Percentiles rank a stretch among this genome's conserved stretches.
Conservation (phyloP, 2,113 vertebrate species). For the Atractosteus spatula region DNA sequence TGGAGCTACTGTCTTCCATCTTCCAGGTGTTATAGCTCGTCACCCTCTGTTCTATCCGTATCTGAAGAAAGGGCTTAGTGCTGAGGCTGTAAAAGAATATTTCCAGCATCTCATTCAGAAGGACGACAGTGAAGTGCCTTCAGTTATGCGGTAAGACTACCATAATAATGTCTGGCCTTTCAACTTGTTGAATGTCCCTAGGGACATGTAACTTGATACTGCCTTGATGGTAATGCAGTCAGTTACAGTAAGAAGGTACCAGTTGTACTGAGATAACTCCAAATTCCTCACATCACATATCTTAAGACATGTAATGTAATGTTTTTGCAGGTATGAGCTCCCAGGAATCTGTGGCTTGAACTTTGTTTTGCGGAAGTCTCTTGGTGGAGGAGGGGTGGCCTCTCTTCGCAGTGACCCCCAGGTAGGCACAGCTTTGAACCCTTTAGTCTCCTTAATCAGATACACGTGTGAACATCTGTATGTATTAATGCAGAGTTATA, state of each 20-base stretch:
- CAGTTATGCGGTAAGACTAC: slow-evolving; percentile 68
- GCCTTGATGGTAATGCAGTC: too few species aligned
- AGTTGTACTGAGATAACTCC: too few species aligned
- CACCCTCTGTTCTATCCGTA: slow-evolving; percentile 80
- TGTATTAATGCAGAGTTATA: too few species aligned
- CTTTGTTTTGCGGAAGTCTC: slow-evolving; percentile 76
- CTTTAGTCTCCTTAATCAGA: too few species aligned
- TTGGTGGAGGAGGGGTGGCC: slow-evolving; percentile 77
- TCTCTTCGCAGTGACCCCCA: slow-evolving; percentile 84
- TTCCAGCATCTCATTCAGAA: slow-evolving; percentile 74
- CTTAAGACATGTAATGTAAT: neutral
- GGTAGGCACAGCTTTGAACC: slow-evolving; percentile 47
- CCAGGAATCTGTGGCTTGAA: slow-evolving; percentile 78
- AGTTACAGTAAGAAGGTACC: too few species aligned
- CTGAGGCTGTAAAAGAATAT: slow-evolving; percentile 68
- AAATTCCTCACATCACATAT: too few species aligned
- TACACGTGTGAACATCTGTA: neutral
- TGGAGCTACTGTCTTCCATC: neutral
- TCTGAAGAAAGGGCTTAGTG: slow-evolving; percentile 78
- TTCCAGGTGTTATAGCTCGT: slow-evolving; percentile 72
- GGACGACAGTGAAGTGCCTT: slow-evolving; percentile 34
- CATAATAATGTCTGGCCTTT: too few species aligned
- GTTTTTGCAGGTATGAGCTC: slow-evolving; percentile 71
- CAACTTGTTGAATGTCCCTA: too few species aligned
- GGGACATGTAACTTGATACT: too few species aligned